Evolutionary conservation across 1,140 invertebrate species (phyloP).

Genomic region (Samia ricini): DNA sequence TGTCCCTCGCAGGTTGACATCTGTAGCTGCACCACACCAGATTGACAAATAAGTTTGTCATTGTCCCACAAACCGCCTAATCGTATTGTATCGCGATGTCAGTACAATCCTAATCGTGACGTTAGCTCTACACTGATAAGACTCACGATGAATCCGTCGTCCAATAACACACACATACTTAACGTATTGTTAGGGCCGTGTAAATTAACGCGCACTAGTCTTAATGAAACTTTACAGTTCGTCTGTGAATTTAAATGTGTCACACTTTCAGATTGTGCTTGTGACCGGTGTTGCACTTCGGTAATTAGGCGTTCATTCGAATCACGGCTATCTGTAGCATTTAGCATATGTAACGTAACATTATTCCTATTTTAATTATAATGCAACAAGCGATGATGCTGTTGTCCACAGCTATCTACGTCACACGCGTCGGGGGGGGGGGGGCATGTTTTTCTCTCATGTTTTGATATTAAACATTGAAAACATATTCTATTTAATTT

Average conservation of each 20-base stretch:
- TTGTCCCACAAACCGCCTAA: slow-evolving; percentile 18
- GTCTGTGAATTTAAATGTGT: slow-evolving; percentile 22
- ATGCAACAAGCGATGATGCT: no score
- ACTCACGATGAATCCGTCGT: slow-evolving; percentile 27
- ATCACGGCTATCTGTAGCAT: no score
- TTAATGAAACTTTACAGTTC: no score
- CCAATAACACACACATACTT: slow-evolving; percentile 15
- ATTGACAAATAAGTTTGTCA: slow-evolving; percentile 19
- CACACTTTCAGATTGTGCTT: slow-evolving; percentile 1
- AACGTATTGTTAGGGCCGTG: no score
- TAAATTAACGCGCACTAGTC: slow-evolving; percentile 25
- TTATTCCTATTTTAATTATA: background rate
- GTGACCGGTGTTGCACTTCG: no score
- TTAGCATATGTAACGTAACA: no score
- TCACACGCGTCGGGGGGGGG: slow-evolving; percentile 19
- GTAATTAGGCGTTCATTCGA: no score
- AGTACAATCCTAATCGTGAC: slow-evolving; percentile 5
- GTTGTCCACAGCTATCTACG: slow-evolving; percentile 22
- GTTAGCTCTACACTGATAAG: slow-evolving; percentile 12
- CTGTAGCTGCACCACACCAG: slow-evolving; percentile 15
- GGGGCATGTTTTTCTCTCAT: slow-evolving; percentile 11
- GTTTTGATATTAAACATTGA: slow-evolving; percentile 15
- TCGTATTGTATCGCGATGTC: slow-evolving; percentile 15
- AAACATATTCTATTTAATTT: slow-evolving; percentile 12
- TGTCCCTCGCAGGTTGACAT: no score